Conservation (phyloP, 64 coral and sea anemone species). For the Exaiptasia diaphana region DNA sequence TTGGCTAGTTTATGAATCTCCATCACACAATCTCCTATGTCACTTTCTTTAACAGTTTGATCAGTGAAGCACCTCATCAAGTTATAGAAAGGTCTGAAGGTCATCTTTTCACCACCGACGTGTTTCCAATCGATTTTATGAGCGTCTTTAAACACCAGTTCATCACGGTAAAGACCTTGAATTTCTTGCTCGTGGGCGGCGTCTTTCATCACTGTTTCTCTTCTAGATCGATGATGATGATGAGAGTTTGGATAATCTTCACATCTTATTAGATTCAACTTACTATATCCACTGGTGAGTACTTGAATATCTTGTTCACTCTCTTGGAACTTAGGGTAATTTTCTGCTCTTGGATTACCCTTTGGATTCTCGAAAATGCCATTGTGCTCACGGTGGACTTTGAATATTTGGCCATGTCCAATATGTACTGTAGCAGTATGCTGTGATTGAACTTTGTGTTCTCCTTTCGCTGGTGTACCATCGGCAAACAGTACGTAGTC, state of each 20-base stretch:
- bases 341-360: constrained; percentile 36
- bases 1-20: constrained; percentile 67
- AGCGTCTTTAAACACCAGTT: constrained; percentile 49
- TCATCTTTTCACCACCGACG: constrained; percentile 68
- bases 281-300: constrained; percentile 54
- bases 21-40: constrained; percentile 61
- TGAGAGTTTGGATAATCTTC: not conserved
- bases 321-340: constrained; percentile 22
- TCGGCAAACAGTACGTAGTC: constrained; percentile 71
- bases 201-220: not conserved
- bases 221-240: not conserved
- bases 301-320: constrained; percentile 57
- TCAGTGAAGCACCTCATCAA: constrained; percentile 83
- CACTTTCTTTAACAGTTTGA: constrained; percentile 55
- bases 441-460: constrained; percentile 48
- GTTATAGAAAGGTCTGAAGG: constrained; percentile 56
- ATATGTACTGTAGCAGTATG: constrained; percentile 19
- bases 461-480: constrained; percentile 33
- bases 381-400: constrained; percentile 20
- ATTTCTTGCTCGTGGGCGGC: not conserved
- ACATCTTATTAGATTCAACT: constrained; percentile 31
- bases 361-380: constrained; percentile 1
- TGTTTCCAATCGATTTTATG: constrained; percentile 73
- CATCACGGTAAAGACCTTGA: not conserved
- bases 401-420: not conserved